phyloP scores from a whole-genome alignment of 2,888 invertebrate genomes.

The Pterobdella sp. region DNA sequence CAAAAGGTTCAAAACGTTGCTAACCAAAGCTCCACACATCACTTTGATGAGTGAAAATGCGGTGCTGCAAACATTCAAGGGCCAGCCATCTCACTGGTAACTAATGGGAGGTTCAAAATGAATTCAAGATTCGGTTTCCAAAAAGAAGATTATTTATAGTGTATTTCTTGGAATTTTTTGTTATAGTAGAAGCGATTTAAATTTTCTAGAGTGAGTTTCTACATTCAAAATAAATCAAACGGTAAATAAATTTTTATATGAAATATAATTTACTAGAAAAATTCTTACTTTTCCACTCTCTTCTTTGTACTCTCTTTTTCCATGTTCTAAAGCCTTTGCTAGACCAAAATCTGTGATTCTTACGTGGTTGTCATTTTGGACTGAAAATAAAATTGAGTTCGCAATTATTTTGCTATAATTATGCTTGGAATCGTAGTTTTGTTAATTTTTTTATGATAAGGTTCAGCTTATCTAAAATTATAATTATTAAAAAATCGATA shows the following conservation, averaged over 20 bases:
- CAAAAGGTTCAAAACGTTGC: too few species aligned
- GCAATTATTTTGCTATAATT: too few species aligned
- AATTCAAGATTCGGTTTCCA: background rate
- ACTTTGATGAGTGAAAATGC: constrained; percentile 92
- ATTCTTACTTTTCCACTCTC: constrained; percentile 16
- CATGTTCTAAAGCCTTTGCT: constrained; percentile 84
- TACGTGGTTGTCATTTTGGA: constrained; percentile 67
- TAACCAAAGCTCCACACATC: constrained; percentile 67
- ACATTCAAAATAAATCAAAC: background rate
- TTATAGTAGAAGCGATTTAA: too few species aligned
- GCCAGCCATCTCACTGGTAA: constrained; percentile 68
- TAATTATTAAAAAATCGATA: too few species aligned
- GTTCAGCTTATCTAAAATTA: too few species aligned
- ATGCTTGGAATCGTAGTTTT: too few species aligned
- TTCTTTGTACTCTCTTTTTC: constrained; percentile 48
- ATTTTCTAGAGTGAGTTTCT: too few species aligned
- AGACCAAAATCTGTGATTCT: constrained; percentile 97
- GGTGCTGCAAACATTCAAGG: constrained; percentile 85
- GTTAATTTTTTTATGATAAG: too few species aligned
- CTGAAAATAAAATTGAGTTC: constrained; percentile 45
- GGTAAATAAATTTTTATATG: background rate
- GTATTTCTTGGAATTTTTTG: too few species aligned
- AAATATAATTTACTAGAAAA: background rate
- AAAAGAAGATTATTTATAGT: too few species aligned
- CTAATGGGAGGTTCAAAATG: constrained; percentile 12